These are phyloP conservation scores for Apodemia zela DNA, from an alignment of 2,888 invertebrate genomes.

Conservation along the genomic window DNA sequence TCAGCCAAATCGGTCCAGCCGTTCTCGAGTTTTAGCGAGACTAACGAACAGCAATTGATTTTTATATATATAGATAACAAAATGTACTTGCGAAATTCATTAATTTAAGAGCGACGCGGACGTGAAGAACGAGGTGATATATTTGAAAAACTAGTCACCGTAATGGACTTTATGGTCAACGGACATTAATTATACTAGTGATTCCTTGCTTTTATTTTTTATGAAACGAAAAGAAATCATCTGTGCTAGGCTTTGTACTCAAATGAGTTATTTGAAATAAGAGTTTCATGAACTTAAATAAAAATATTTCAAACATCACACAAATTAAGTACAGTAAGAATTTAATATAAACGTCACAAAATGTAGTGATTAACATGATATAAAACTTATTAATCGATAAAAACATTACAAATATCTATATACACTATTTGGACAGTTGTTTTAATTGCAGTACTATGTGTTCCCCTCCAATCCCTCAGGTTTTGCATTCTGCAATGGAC, in stretches of 20 bases:
- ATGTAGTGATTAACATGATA: constrained; percentile 13
- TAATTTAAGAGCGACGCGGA: no score
- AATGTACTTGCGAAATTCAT: no score
- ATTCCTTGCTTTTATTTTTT: neutral
- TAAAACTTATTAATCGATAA: constrained; percentile 25
- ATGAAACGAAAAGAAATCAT: neutral
- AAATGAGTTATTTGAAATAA: neutral
- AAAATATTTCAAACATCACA: constrained; percentile 15
- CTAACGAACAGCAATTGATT: no score
- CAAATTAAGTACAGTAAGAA: constrained; percentile 18
- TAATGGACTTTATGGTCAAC: no score
- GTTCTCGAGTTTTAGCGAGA: no score
- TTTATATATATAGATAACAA: no score
- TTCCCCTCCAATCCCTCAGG: constrained; percentile 69
- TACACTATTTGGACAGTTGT: constrained; percentile 55
- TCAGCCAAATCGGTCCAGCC: no score
- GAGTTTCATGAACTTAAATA: neutral
- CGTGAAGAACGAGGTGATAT: no score
- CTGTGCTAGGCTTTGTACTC: neutral
- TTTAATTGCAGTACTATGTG: constrained; percentile 61
- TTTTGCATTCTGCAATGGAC: constrained; percentile 75
- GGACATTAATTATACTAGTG: no score
- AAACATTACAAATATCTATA: constrained; percentile 39
- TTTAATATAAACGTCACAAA: constrained; percentile 13
- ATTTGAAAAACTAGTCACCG: no score